These are phyloP conservation scores for Cinclus mexicanus DNA, from an alignment of 2,113 vertebrate species.

Conservation along the genomic window DNA sequence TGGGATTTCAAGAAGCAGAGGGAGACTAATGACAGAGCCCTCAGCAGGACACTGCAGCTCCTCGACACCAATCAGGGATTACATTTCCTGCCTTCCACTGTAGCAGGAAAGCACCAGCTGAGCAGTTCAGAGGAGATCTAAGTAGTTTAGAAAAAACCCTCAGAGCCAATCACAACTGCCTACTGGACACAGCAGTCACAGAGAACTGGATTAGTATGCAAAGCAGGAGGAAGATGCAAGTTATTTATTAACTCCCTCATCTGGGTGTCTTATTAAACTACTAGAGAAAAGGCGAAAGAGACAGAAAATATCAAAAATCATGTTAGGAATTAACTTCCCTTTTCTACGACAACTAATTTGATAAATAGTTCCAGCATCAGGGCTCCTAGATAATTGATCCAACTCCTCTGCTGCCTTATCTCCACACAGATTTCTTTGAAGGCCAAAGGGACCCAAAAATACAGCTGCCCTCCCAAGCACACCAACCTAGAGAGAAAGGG, in stretches of 20 bases:
- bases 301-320: neutral
- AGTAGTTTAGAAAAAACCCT: neutral
- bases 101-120: conserved; percentile 28
- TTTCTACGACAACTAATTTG: neutral
- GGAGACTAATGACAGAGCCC: conserved; percentile 35
- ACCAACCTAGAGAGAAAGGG: neutral
- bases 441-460: neutral
- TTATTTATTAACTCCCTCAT: neutral
- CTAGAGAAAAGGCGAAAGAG: neutral
- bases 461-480: neutral
- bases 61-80: conserved; percentile 46
- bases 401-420: neutral
- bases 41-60: conserved; percentile 44
- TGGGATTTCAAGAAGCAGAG: conserved; percentile 22
- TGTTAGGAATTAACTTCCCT: neutral
- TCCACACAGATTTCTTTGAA: neutral
- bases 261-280: neutral
- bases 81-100: conserved; percentile 35
- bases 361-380: neutral
- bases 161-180: neutral
- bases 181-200: neutral
- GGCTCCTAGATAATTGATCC: neutral
- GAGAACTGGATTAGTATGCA: conserved; percentile 8
- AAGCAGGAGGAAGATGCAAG: neutral
- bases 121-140: conserved; percentile 10